Conservation (phyloP, 2,888 invertebrate genomes). For the Buathra laborator region DNA sequence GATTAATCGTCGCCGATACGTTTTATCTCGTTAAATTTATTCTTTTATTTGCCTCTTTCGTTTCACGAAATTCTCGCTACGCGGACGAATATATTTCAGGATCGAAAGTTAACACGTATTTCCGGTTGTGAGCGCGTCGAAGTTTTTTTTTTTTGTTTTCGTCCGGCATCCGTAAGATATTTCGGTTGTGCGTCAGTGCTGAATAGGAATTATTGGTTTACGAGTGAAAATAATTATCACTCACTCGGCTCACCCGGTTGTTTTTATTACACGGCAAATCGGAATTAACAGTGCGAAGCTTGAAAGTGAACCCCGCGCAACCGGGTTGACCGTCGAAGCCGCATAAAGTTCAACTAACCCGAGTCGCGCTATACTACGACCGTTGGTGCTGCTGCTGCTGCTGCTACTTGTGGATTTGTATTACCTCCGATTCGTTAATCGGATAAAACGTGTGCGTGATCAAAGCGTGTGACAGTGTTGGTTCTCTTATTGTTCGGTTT, state of each 20-base stretch:
- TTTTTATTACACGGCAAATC: not conserved
- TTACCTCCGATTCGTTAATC: constrained; percentile 27
- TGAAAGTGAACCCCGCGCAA: constrained; percentile 32
- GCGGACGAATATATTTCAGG: not conserved
- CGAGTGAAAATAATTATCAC: constrained; percentile 11
- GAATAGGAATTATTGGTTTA: constrained; percentile 14
- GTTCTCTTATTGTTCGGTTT: constrained; percentile 55
- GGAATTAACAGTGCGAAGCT: constrained; percentile 15
- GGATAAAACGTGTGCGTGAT: constrained; percentile 62
- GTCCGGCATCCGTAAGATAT: not conserved
- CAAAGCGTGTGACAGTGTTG: constrained; percentile 64
- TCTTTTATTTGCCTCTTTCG: not conserved
- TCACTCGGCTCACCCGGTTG: not conserved
- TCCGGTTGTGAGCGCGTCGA: constrained; percentile 1
- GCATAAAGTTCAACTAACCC: constrained; percentile 54
- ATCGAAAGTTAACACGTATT: not conserved
- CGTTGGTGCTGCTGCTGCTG: constrained; percentile 19
- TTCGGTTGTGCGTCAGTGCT: constrained; percentile 9
- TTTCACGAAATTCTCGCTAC: not conserved
- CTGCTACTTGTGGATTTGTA: constrained; percentile 59
- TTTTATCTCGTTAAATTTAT: not conserved
- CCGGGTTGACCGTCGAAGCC: constrained; percentile 32
- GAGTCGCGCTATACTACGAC: not conserved
- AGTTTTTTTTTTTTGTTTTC: not conserved
- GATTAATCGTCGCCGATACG: constrained; percentile 27